Base-by-base conservation (phyloP, 53 echinoderm and acorn worm genomes). In the Mesocentrotus franciscanus region DNA sequence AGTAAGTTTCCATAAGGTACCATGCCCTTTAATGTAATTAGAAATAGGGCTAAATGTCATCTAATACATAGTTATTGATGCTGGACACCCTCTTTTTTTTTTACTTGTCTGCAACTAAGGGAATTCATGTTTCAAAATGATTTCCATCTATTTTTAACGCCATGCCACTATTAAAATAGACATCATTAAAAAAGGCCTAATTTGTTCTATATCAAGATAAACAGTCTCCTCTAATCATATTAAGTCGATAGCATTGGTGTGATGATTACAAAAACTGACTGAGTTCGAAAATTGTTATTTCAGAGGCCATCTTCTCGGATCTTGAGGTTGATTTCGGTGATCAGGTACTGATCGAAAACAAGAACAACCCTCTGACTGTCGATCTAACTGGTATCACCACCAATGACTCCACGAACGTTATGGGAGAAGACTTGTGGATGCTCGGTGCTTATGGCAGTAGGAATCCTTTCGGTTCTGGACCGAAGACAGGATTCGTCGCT, bases 251-350 rank as follows among this genome's bases (percentile, higher is more conserved):
- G 11, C 76, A 76, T 9, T 13, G 33, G 14, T 32, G 30, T 32
- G 33, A 76, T 32, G 30, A 18, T 4, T 76, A 14, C 30, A 13
- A 33, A 76, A 0, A 76, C 76, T 33, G 30, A 76, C 10, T 76
- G 10, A 33, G 11, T 30, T 30, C 76, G n/a, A 13, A 30, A 76
- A 76, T 30, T 32, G 15, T 76, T 13, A 76, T 32, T 85, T 32
- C 57, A 97, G 97, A 95, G 95, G 97, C 97, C 49, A 95, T 97
- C 39, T 97, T 96, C 71, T 95, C 96, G 22, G 97, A 94, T 85
- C 71, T 97, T 94, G 95, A 96, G 89, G 95, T 96, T 66, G 79
- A 71, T 10, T 81, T 95, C 30, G 96, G 95, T 27, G 94, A 96
- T 66, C 96, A 96, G 66, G 90, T 95, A 26, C 71, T 96, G 10